phyloP scores from a whole-genome alignment of 2,797 vertebrate species.

The Chromis chromis region DNA sequence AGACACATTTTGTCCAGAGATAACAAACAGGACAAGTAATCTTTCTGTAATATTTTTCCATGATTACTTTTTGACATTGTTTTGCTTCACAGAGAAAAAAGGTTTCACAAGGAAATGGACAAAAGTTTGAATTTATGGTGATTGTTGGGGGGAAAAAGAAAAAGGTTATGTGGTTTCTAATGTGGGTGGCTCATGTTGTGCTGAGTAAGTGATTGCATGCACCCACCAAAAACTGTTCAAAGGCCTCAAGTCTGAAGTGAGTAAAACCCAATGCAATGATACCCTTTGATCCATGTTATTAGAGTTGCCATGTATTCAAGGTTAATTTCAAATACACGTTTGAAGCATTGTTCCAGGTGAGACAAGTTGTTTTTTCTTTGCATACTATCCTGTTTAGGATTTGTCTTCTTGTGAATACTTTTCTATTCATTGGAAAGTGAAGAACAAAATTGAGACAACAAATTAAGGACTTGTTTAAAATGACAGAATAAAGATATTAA shows the following conservation, averaged over 20 bases:
- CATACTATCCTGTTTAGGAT: slow-evolving; percentile 22
- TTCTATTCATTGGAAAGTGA: slow-evolving; percentile 14
- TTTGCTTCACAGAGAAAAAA: slow-evolving; percentile 20
- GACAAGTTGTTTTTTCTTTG: not conserved
- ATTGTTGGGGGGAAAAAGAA: slow-evolving; percentile 15
- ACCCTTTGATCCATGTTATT: slow-evolving; percentile 74
- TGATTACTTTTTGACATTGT: not conserved
- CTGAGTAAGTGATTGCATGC: slow-evolving; percentile 65
- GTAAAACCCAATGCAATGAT: slow-evolving; percentile 42
- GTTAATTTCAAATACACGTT: slow-evolving; percentile 54
- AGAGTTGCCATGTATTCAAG: slow-evolving; percentile 58
- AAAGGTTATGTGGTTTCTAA: slow-evolving; percentile 12
- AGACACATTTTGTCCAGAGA: slow-evolving; percentile 29
- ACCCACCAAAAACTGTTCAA: slow-evolving; percentile 57
- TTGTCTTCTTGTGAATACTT: not conserved
- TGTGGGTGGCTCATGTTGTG: slow-evolving; percentile 61
- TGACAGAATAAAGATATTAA: slow-evolving; percentile 31
- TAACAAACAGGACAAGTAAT: slow-evolving; percentile 19
- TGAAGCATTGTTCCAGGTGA: slow-evolving; percentile 40
- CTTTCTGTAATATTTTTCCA: not conserved
- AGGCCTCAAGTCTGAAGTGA: slow-evolving; percentile 49
- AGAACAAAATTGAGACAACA: slow-evolving; percentile 6
- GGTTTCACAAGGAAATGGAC: slow-evolving; percentile 16
- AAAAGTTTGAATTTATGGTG: slow-evolving; percentile 49
- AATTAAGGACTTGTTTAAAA: slow-evolving; percentile 26